Base-by-base conservation (phyloP, 2,113 vertebrate species). In the Riparia riparia region DNA sequence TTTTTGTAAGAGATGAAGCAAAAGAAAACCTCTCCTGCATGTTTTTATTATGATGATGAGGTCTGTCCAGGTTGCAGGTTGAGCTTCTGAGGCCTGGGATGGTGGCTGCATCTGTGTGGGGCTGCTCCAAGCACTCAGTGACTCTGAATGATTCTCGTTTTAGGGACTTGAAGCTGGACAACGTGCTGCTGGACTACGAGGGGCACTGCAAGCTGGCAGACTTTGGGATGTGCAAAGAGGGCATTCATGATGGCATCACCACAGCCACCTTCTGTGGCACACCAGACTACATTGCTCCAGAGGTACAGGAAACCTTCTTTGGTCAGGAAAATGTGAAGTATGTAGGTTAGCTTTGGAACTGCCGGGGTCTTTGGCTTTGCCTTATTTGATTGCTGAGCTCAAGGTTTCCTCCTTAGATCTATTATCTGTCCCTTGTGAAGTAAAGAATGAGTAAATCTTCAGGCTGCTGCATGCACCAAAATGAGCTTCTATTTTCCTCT, bases 181-280 rank as follows among this genome's bases (percentile, higher is more conserved):
- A 99, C 0, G 99, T 99, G 47, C 97, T 99, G 14, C 97, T 99
- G 84, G 99, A 99, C 97, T 98, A 98, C 1, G 99, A 99, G 21
- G 99, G 99, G 25, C 99, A 99, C 97, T 99, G 99, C 97, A 99
- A 99, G 87, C 98, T 99, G 97, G 99, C 99, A 9, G 99, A 99
- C 96, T 99, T 99, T 14, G 99, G 99, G 39, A 99, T 99, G 99
- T 99, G 99, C 97, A 99, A 99, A 92, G 99, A 99, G 94, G 99
- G 98, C 39, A 99, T 99, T 83, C 98, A 97, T 3, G 98, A 99
- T 11, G 99, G 99, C 10, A 96, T 97, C 49, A 98, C 98, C 83
- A 99, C 99, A 0, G 98, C 98, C 34, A 99, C 99, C 2, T 99
- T 99, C 97, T 99, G 99, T 47, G 99, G 99, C 87, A 99, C 99